These are phyloP conservation scores for Sorex fumeus DNA, from an alignment of 2,113 vertebrate species.

Conservation along the genomic window DNA sequence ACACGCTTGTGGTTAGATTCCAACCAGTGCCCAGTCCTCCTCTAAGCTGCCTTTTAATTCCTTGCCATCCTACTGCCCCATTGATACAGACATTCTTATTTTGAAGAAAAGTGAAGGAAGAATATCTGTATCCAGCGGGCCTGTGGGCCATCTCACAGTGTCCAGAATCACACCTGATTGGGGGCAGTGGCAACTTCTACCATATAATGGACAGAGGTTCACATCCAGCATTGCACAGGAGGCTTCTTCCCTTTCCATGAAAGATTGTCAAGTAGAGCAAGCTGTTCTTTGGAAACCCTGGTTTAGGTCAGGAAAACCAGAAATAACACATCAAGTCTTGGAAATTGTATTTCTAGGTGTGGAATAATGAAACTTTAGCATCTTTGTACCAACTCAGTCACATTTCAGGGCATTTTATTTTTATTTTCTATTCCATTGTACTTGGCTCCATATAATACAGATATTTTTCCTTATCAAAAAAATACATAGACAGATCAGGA, in stretches of 20 bases:
- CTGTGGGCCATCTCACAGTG: background rate
- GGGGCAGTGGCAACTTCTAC: no score
- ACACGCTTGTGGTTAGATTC: no score
- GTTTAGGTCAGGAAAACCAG: background rate
- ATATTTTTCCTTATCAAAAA: background rate
- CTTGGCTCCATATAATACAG: background rate
- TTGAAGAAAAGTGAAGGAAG: conserved; percentile 23
- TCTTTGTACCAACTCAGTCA: background rate
- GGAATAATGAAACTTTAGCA: background rate
- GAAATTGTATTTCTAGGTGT: background rate
- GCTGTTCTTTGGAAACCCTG: background rate
- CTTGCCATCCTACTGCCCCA: conserved; percentile 29
- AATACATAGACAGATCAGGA: background rate
- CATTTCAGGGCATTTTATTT: background rate
- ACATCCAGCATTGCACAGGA: background rate
- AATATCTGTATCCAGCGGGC: background rate
- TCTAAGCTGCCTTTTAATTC: conserved; percentile 3
- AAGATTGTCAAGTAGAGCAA: background rate
- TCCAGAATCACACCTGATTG: background rate
- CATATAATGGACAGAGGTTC: background rate
- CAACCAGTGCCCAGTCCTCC: no score
- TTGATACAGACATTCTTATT: conserved; percentile 38
- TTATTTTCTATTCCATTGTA: background rate
- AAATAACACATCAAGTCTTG: background rate
- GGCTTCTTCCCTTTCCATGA: background rate